Evolutionary conservation across 2,888 invertebrate species (phyloP).

Genomic region (Hermaeophaga mercurialis): DNA sequence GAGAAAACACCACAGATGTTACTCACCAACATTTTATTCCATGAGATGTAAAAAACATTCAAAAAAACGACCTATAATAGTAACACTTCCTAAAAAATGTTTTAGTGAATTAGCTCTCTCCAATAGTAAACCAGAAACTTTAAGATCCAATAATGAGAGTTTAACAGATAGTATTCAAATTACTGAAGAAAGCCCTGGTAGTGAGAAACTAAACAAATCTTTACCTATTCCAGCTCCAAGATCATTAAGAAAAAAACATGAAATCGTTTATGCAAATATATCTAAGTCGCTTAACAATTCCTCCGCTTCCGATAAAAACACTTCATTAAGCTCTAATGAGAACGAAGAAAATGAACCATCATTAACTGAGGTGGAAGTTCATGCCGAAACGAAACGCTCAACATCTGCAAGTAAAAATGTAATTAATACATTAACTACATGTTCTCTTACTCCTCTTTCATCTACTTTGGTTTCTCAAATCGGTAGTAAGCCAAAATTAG

Average conservation of each 20-base stretch:
- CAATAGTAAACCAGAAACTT: conserved; percentile 37
- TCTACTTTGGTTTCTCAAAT: conserved; percentile 2
- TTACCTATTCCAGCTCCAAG: conserved; percentile 66
- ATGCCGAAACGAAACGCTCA: conserved; percentile 33
- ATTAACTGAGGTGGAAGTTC: conserved; percentile 49
- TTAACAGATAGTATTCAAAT: conserved; percentile 71
- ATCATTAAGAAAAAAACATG: conserved; percentile 48
- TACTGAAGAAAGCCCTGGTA: conserved; percentile 58
- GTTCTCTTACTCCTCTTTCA: neutral
- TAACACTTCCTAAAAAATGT: conserved; percentile 52
- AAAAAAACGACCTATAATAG: conserved; percentile 53
- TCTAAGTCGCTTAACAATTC: conserved; percentile 40
- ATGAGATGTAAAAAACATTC: conserved; percentile 57
- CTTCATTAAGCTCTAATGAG: conserved; percentile 40
- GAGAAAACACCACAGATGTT: conserved; percentile 54
- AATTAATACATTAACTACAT: neutral
- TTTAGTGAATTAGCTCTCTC: conserved; percentile 37
- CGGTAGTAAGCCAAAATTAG: conserved; percentile 39
- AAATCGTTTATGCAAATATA: conserved; percentile 50
- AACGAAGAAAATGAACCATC: conserved; percentile 42
- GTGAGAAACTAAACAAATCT: conserved; percentile 38
- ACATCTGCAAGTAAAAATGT: neutral
- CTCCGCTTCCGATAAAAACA: conserved; percentile 30
- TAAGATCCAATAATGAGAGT: conserved; percentile 64
- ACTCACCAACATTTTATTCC: conserved; percentile 58